Conservation (phyloP, 2,888 invertebrate genomes). For the Parascotia fuliginaria region DNA sequence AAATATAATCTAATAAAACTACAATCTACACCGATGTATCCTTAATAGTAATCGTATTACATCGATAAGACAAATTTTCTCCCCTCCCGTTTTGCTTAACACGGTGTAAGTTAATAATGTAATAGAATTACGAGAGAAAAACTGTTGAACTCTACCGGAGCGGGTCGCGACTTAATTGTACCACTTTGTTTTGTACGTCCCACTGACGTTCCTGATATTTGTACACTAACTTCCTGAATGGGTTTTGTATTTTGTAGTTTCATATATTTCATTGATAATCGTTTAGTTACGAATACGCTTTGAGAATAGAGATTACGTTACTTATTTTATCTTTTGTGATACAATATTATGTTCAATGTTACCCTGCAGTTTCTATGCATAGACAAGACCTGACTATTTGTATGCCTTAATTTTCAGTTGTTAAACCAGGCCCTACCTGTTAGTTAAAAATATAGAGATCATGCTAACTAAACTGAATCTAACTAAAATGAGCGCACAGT, state of each 20-base stretch:
- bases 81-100: conserved; percentile 69
- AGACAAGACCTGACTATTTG: no score
- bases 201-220: conserved; percentile 33
- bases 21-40: neutral
- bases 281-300: no score
- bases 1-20: neutral
- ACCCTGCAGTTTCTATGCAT: no score
- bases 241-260: neutral
- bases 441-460: no score
- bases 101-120: conserved; percentile 85
- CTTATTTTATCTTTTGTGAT: no score
- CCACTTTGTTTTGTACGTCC: conserved; percentile 74
- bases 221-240: neutral
- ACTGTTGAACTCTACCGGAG: conserved; percentile 80
- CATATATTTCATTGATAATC: no score
- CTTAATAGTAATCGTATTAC: neutral
- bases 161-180: conserved; percentile 81
- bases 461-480: no score
- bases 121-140: conserved; percentile 85
- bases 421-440: no score
- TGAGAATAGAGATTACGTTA: no score
- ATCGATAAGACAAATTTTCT: conserved; percentile 23
- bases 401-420: no score
- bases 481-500: no score
- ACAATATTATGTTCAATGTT: no score